Conservation (phyloP, 2,113 vertebrate species). For the Myanophis thanlyinensis region DNA sequence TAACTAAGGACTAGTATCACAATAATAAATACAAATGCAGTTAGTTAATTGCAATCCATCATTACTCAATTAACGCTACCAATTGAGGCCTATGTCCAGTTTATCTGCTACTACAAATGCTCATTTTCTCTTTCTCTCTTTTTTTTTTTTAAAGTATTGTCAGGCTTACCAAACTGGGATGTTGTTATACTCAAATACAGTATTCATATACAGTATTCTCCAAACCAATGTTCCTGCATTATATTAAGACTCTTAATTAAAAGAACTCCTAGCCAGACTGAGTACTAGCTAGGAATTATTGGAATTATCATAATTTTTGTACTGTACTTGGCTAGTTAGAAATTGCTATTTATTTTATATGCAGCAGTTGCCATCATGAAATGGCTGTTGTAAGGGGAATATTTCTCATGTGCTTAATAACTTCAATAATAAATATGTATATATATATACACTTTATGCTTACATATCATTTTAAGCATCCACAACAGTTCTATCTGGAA, state of each 20-base stretch:
- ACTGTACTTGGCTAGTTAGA: background rate
- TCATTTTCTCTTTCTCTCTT: no score
- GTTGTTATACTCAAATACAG: background rate
- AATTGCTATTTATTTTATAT: background rate
- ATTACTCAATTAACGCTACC: background rate
- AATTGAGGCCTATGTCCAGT: background rate
- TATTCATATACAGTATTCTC: background rate
- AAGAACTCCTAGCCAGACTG: background rate
- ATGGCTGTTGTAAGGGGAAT: background rate
- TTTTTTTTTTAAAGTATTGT: no score
- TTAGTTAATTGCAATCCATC: background rate
- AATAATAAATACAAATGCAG: background rate
- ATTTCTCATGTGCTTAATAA: background rate
- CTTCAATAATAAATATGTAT: background rate
- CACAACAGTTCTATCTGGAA: background rate
- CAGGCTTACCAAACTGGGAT: background rate
- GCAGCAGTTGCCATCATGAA: background rate
- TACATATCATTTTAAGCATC: background rate
- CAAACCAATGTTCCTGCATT: background rate
- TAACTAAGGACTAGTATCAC: background rate
- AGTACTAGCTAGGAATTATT: background rate
- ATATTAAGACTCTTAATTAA: background rate
- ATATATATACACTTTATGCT: background rate
- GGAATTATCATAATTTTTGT: background rate
- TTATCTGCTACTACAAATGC: background rate